A percentile compares a stretch with the other conserved stretches of the same genome.
Conservation (phyloP, 2,113 vertebrate species). For the Ahaetulla prasina region DNA sequence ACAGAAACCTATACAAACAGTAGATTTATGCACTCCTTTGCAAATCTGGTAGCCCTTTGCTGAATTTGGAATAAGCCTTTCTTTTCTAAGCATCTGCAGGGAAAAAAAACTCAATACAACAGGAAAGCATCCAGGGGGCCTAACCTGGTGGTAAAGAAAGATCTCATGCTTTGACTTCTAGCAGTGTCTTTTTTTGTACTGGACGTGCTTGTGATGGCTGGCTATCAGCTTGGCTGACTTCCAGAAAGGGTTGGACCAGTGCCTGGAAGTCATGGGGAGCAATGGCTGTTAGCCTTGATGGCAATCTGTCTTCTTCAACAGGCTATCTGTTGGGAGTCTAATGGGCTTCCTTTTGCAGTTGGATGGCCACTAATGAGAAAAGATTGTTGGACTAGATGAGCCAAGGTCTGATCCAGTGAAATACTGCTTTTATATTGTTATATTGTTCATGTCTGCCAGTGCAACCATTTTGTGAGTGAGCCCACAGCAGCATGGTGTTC, state of each 20-base stretch:
- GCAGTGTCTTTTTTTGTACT: background rate
- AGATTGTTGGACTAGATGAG: background rate
- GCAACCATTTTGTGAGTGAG: background rate
- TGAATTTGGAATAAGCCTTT: background rate
- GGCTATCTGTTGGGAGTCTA: background rate
- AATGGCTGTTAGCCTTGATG: background rate
- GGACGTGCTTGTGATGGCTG: background rate
- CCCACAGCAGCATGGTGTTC: background rate
- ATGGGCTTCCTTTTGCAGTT: background rate
- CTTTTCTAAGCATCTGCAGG: background rate
- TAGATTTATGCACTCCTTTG: background rate
- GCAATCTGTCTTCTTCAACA: background rate
- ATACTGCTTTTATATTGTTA: background rate
- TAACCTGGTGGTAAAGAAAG: background rate
- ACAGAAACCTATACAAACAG: background rate
- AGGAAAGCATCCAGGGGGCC: background rate
- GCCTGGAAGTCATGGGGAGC: background rate
- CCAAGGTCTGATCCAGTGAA: background rate
- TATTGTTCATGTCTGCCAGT: background rate
- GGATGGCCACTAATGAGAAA: background rate
- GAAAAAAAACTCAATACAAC: too few species aligned
- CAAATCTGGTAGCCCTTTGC: background rate
- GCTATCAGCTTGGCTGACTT: background rate
- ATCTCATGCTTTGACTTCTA: background rate
- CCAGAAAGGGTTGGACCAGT: background rate